Percentiles rank a stretch among this genome's conserved stretches.
phyloP scores from a whole-genome alignment of 2,797 vertebrate species.

The Odontamblyopus lacepedii region DNA sequence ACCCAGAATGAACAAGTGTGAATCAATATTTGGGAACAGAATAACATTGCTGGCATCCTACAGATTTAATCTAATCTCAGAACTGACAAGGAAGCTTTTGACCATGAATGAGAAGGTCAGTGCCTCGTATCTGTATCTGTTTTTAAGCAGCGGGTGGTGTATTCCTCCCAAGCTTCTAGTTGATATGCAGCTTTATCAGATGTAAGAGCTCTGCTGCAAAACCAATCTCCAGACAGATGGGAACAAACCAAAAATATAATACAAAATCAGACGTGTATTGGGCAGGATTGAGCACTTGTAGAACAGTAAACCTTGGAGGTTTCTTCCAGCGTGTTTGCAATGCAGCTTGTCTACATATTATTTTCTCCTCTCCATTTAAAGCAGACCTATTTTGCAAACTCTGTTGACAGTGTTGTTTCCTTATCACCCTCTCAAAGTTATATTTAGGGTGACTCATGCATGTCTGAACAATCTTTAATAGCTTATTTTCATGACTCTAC shows the following conservation, averaged over 20 bases:
- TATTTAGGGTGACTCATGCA: too few species aligned
- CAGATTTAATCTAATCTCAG: constrained; percentile 4
- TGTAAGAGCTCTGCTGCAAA: constrained; percentile 22
- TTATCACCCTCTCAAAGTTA: too few species aligned
- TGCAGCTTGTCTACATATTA: constrained; percentile 29
- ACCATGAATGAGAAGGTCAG: constrained; percentile 22
- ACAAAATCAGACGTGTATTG: constrained; percentile 32
- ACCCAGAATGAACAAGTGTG: not conserved
- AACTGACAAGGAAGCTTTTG: constrained; percentile 7
- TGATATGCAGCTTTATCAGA: constrained; percentile 37
- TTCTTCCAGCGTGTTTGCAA: constrained; percentile 11
- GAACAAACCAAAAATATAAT: constrained; percentile 35
- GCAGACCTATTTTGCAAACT: not conserved
- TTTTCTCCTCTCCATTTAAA: constrained; percentile 36
- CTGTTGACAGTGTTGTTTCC: too few species aligned
- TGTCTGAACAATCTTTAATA: too few species aligned
- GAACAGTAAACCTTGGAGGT: constrained; percentile 38
- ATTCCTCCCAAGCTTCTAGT: constrained; percentile 27
- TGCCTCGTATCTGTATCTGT: constrained; percentile 15
- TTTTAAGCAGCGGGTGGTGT: constrained; percentile 12
- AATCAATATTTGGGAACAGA: constrained; percentile 1
- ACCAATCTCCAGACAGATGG: constrained; percentile 38
- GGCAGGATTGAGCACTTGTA: constrained; percentile 38
- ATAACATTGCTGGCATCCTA: not conserved
- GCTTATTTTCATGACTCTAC: too few species aligned